A percentile compares a stretch with the other conserved stretches of the same genome.
Evolutionary conservation across 2,888 invertebrate species (phyloP).

Genomic region (Chloroclysta siterata): DNA sequence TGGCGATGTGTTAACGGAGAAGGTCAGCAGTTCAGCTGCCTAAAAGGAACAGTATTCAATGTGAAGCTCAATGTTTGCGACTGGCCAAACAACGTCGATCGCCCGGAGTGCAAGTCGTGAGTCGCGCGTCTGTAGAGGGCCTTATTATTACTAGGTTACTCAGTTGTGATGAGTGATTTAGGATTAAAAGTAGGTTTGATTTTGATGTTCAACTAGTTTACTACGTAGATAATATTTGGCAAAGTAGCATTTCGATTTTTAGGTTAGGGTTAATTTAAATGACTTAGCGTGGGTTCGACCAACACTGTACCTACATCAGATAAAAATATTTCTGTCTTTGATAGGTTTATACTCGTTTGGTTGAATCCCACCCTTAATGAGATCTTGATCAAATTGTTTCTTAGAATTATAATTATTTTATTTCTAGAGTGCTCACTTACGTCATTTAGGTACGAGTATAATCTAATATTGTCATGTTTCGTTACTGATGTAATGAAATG

Average conservation of each 20-base stretch:
- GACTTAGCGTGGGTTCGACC: not conserved
- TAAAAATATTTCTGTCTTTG: no score
- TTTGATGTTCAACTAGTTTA: conserved; percentile 29
- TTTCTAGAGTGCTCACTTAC: not conserved
- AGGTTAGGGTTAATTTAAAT: conserved; percentile 11
- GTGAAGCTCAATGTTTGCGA: conserved; percentile 89
- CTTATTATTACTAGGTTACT: conserved; percentile 34
- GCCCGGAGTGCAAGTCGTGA: conserved; percentile 80
- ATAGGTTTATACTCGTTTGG: no score
- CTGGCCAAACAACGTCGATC: conserved; percentile 90
- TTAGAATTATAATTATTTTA: not conserved
- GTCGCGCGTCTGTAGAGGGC: conserved; percentile 30
- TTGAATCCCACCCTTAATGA: not conserved
- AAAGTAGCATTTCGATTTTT: conserved; percentile 14
- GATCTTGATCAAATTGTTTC: conserved; percentile 5
- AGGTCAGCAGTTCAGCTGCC: conserved; percentile 89
- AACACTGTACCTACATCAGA: no score
- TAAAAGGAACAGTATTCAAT: conserved; percentile 91
- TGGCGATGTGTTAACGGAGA: conserved; percentile 94
- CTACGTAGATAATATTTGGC: conserved; percentile 11
- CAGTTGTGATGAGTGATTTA: conserved; percentile 27
- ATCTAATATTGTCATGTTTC: conserved; percentile 60
- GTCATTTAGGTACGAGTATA: not conserved
- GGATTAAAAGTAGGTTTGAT: conserved; percentile 28
- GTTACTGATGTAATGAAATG: conserved; percentile 54